phyloP scores from a whole-genome alignment of 2,888 invertebrate species.

The Pedicia rivosa region DNA sequence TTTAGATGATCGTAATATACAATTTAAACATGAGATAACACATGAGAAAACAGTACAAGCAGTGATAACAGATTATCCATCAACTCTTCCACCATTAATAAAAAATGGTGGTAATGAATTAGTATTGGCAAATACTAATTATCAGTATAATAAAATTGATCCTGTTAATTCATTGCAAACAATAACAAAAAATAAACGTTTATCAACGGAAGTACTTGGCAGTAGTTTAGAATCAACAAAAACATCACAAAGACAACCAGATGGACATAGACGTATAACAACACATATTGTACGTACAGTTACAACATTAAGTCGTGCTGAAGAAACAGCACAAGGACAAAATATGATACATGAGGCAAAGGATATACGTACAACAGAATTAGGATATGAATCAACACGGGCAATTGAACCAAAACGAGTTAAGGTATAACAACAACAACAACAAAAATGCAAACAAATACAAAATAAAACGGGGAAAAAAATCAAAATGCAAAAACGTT shows the following conservation, averaged over 20 bases:
- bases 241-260: slow-evolving; percentile 61
- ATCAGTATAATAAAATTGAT: slow-evolving; percentile 22
- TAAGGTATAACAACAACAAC: too few relatives aligned
- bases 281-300: slow-evolving; percentile 77
- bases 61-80: slow-evolving; percentile 33
- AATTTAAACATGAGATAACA: slow-evolving; percentile 36
- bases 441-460: too few relatives aligned
- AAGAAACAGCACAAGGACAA: slow-evolving; percentile 59
- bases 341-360: slow-evolving; percentile 38
- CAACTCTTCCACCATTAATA: slow-evolving; percentile 31
- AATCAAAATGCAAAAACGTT: too few relatives aligned
- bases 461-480: too few relatives aligned
- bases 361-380: slow-evolving; percentile 34
- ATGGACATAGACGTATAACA: slow-evolving; percentile 67
- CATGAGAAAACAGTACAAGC: slow-evolving; percentile 37
- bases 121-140: slow-evolving; percentile 21
- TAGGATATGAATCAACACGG: slow-evolving; percentile 37
- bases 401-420: slow-evolving; percentile 51
- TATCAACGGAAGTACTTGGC: slow-evolving; percentile 73
- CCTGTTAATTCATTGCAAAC: slow-evolving; percentile 42
- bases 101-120: slow-evolving; percentile 11
- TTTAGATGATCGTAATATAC: slow-evolving; percentile 28
- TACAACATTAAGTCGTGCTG: slow-evolving; percentile 73
- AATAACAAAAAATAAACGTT: slow-evolving; percentile 63
- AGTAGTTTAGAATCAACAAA: slow-evolving; percentile 72